Conservation (phyloP, 2,797 vertebrate genomes). For the Euphonia xanthogaster region DNA sequence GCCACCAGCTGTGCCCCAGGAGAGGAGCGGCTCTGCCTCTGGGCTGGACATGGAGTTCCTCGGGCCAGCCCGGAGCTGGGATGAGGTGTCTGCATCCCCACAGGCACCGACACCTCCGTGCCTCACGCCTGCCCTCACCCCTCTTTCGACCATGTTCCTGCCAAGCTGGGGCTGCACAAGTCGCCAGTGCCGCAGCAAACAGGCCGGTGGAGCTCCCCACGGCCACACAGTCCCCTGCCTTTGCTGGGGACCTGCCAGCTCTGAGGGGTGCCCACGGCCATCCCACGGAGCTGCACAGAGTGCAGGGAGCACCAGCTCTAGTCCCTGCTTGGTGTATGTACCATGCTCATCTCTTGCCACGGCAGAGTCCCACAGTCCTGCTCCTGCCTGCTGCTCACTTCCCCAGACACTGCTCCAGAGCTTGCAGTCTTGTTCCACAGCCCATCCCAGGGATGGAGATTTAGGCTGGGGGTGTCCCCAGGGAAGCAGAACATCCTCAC, state of each 20-base stretch:
- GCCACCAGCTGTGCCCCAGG: not conserved
- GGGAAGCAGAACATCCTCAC: not conserved
- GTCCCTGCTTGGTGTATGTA: not conserved
- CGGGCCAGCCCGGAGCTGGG: not conserved
- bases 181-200: not conserved
- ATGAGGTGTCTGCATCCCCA: not conserved
- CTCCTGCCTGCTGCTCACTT: not conserved
- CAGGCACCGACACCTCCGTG: rapidly evolving
- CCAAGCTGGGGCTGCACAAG: not conserved
- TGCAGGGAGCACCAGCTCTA: not conserved
- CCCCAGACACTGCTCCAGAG: rapidly evolving
- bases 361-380: rapidly evolving
- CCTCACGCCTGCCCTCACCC: not conserved
- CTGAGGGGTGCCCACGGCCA: not conserved
- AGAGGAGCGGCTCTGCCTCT: not conserved
- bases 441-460: rapidly evolving
- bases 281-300: not conserved
- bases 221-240: not conserved
- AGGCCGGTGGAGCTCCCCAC: rapidly evolving
- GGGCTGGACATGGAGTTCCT: rapidly evolving
- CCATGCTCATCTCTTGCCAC: rapidly evolving
- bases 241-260: not conserved
- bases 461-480: not conserved
- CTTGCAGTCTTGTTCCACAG: not conserved
- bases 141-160: rapidly evolving